Evolutionary conservation across 2,797 vertebrate species (phyloP).

Genomic region (Lemur catta): DNA sequence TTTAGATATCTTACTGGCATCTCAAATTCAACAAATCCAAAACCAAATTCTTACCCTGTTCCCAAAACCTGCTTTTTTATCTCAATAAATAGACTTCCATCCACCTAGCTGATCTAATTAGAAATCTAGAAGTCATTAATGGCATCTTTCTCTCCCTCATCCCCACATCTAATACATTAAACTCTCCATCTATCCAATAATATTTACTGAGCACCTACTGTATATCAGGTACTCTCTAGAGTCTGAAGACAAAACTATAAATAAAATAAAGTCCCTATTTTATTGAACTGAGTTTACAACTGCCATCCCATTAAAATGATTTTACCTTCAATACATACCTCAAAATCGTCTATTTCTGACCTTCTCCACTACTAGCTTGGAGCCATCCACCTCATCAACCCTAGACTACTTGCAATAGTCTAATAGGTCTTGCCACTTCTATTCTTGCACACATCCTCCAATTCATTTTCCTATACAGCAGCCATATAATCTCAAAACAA

Average conservation of each 20-base stretch:
- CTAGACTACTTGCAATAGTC: neutral
- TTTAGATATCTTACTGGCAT: neutral
- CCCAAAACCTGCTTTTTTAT: neutral
- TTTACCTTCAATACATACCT: neutral
- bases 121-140: neutral
- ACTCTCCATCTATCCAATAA: neutral
- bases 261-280: neutral
- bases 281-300: neutral
- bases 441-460: neutral
- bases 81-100: neutral
- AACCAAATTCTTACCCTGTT: conserved; percentile 24
- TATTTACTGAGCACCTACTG: neutral
- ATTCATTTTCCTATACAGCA: neutral
- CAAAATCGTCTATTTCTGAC: neutral
- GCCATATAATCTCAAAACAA: neutral
- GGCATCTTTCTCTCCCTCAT: neutral
- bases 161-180: neutral
- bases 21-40: conserved; percentile 24
- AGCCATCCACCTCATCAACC: neutral
- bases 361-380: neutral
- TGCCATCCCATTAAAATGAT: neutral
- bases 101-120: neutral
- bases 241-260: neutral
- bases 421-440: neutral
- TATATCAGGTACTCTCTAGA: neutral